phyloP scores from a whole-genome alignment of 2,797 vertebrate species.

The Lepilemur ruficaudatus region DNA sequence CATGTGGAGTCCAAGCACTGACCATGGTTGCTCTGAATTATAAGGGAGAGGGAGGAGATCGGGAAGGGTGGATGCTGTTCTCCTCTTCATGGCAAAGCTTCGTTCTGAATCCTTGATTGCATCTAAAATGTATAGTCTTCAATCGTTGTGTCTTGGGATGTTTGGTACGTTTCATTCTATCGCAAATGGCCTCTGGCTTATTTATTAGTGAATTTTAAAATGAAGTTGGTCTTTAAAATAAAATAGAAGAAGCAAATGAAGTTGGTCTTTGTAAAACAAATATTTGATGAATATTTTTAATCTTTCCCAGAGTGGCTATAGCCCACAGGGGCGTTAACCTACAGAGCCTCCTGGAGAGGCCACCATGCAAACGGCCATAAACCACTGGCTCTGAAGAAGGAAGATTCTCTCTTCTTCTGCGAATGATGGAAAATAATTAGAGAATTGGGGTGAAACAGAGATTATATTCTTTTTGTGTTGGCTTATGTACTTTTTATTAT shows the following conservation, averaged over 20 bases:
- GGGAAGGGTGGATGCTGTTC: accelerated
- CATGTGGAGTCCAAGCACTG: not conserved
- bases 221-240: not conserved
- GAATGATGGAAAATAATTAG: not conserved
- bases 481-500: not conserved
- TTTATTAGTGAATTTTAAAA: constrained; percentile 48
- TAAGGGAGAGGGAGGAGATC: accelerated
- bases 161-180: not conserved
- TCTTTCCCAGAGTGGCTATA: not conserved
- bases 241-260: not conserved
- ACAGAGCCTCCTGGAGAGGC: not conserved
- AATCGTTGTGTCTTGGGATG: not conserved
- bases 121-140: not conserved
- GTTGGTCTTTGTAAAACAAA: constrained; percentile 10
- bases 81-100: not conserved
- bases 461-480: not conserved
- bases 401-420: not conserved
- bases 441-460: not conserved
- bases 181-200: not conserved
- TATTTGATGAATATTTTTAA: constrained; percentile 46
- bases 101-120: not conserved
- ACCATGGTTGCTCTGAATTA: too few species aligned
- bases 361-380: not conserved
- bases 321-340: not conserved
- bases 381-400: not conserved